Evolutionary conservation across 2,888 invertebrate species (phyloP).

Genomic region (Agrochola lychnidis): DNA sequence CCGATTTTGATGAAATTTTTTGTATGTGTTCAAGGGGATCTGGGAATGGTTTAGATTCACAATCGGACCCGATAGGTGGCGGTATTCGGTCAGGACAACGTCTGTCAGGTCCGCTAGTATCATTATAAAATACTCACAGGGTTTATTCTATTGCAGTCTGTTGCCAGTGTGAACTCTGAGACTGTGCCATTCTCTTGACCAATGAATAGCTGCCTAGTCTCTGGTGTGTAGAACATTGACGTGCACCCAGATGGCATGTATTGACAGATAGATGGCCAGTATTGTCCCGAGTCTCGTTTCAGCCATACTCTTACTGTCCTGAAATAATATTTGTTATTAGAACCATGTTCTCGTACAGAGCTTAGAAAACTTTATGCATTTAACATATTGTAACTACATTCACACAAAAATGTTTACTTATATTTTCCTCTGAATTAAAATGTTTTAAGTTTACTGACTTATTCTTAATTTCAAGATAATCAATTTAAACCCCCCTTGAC

Average conservation of each 20-base stretch:
- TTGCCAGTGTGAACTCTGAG: constrained; percentile 96
- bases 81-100: too few relatives aligned
- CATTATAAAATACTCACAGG: constrained; percentile 86
- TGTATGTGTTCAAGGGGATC: too few relatives aligned
- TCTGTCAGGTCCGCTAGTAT: too few relatives aligned
- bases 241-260: constrained; percentile 98
- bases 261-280: constrained; percentile 99
- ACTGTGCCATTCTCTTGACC: constrained; percentile 98
- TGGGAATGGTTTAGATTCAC: too few relatives aligned
- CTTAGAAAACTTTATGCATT: too few relatives aligned
- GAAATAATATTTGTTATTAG: constrained; percentile 37
- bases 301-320: constrained; percentile 99
- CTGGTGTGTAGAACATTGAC: constrained; percentile 96
- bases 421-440: neutral
- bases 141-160: constrained; percentile 98
- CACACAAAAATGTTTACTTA: neutral
- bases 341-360: neutral
- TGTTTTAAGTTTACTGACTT: too few relatives aligned
- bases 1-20: too few relatives aligned
- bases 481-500: too few relatives aligned
- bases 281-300: constrained; percentile 99
- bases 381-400: neutral
- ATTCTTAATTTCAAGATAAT: neutral
- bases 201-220: constrained; percentile 97
- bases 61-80: too few relatives aligned